These are phyloP conservation scores for Drosophila parvula DNA, from an alignment of 1,140 invertebrate species.

Conservation along the genomic window DNA sequence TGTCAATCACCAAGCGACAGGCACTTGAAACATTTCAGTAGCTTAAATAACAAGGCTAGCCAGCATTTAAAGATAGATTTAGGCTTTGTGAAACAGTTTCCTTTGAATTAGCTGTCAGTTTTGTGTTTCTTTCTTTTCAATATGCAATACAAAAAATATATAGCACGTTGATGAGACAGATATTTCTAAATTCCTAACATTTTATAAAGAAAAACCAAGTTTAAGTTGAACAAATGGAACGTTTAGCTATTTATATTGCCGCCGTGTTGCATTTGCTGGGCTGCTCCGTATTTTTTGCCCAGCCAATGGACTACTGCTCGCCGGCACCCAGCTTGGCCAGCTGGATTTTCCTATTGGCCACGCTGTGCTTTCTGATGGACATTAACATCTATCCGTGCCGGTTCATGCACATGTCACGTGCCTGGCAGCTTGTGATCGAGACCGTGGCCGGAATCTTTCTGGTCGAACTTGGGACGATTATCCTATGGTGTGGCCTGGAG, in stretches of 20 bases:
- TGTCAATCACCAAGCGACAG: constrained; percentile 31
- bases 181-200: constrained; percentile 1
- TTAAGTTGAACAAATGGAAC: constrained; percentile 26
- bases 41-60: background rate
- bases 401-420: constrained; percentile 39
- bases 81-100: background rate
- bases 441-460: constrained; percentile 38
- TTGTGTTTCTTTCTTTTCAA: background rate
- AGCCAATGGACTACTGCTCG: constrained; percentile 58
- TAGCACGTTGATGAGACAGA: background rate
- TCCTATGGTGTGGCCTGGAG: constrained; percentile 64
- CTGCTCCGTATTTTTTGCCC: constrained; percentile 41
- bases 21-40: background rate
- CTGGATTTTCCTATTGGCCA: constrained; percentile 52
- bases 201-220: background rate
- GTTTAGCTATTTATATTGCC: constrained; percentile 33
- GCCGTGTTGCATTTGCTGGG: constrained; percentile 43
- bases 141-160: no score
- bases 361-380: constrained; percentile 47
- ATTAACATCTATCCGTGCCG: constrained; percentile 43
- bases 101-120: background rate
- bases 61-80: background rate
- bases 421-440: constrained; percentile 47
- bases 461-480: constrained; percentile 36
- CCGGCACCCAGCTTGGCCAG: constrained; percentile 51